Evolutionary conservation across 2,797 vertebrate genomes (phyloP).

Genomic region (Syndactyla subalaris): DNA sequence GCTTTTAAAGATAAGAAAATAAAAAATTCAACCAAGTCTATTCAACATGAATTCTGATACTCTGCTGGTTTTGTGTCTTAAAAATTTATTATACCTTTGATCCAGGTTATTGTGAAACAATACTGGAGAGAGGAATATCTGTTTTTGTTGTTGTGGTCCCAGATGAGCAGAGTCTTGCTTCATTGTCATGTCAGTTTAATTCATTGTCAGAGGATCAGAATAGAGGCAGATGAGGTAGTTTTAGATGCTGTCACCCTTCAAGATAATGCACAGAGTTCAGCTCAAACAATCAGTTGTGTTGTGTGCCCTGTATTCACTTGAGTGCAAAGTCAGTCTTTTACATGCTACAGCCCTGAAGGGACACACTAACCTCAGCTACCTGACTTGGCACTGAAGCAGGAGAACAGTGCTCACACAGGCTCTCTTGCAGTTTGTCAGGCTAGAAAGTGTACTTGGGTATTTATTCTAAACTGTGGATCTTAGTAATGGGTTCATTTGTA

Average conservation of each 20-base stretch:
- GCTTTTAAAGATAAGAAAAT: neutral
- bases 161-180: neutral
- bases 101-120: neutral
- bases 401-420: neutral
- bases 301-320: neutral
- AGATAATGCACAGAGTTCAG: neutral
- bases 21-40: neutral
- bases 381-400: neutral
- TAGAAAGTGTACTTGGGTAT: neutral
- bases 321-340: neutral
- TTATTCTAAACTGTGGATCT: neutral
- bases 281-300: neutral
- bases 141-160: neutral
- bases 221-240: neutral
- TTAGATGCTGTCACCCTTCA: neutral
- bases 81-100: neutral
- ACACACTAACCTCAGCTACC: fast-evolving
- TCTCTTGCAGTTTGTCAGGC: neutral
- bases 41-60: neutral
- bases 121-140: neutral
- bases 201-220: neutral
- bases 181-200: neutral
- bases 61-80: neutral
- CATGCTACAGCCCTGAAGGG: neutral
- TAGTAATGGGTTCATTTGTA: neutral